phyloP scores from a whole-genome alignment of 2,797 vertebrate species.

The Anableps anableps region DNA sequence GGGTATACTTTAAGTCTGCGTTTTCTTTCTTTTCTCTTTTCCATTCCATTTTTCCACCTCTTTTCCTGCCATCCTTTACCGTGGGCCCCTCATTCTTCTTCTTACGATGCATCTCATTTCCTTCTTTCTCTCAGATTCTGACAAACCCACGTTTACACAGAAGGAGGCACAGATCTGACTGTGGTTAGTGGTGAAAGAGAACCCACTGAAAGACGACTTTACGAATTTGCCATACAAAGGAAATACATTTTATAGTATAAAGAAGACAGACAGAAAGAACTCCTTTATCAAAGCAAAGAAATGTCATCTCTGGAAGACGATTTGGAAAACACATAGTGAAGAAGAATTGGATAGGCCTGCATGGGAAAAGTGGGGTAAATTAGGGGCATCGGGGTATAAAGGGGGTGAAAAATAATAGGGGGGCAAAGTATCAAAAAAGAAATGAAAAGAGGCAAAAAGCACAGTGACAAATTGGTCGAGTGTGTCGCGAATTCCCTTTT shows the following conservation, averaged over 20 bases:
- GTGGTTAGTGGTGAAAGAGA: slow-evolving; percentile 76
- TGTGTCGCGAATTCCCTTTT: slow-evolving; percentile 85
- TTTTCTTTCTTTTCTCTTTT: slow-evolving; percentile 86
- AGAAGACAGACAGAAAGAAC: slow-evolving; percentile 29
- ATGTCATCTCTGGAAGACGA: slow-evolving; percentile 43
- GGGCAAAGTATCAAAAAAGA: slow-evolving; percentile 75
- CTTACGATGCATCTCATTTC: slow-evolving; percentile 83
- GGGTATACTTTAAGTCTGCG: slow-evolving; percentile 85
- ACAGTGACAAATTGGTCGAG: slow-evolving; percentile 87
- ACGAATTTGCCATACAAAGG: slow-evolving; percentile 69
- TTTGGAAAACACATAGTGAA: slow-evolving; percentile 62
- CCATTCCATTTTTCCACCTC: slow-evolving; percentile 77
- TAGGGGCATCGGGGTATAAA: slow-evolving; percentile 76
- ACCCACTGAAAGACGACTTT: slow-evolving; percentile 71
- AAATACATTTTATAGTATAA: slow-evolving; percentile 34
- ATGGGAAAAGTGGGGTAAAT: slow-evolving; percentile 65
- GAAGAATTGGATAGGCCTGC: slow-evolving; percentile 69
- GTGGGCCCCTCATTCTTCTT: slow-evolving; percentile 76
- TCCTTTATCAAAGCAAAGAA: slow-evolving; percentile 25
- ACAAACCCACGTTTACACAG: slow-evolving; percentile 75
- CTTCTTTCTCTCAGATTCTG: slow-evolving; percentile 77
- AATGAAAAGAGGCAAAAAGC: slow-evolving; percentile 82
- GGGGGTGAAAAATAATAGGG: slow-evolving; percentile 75
- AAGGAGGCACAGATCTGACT: slow-evolving; percentile 58
- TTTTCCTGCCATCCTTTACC: slow-evolving; percentile 80